Base-by-base conservation (phyloP, 2,888 invertebrate species). In the Epinotia ramella region DNA sequence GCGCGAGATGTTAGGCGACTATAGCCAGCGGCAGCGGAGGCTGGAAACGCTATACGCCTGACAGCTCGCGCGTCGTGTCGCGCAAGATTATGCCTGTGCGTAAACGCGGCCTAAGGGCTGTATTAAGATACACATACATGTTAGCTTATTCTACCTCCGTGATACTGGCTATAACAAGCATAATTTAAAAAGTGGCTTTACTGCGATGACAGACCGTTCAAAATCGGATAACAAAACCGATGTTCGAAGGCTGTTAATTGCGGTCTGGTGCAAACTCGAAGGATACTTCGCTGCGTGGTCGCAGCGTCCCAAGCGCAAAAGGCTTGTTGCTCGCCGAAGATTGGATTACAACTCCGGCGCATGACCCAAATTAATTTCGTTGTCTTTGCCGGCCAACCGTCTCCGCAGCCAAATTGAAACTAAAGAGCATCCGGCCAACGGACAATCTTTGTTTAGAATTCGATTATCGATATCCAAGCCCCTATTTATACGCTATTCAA, bases 331-430 rank as follows among this genome's bases (percentile, higher is more conserved):
- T 80, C 78, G 82, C 81, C 80, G 78, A 81, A 68, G 86, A 93
- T 93, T 93, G 88, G 88, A 91, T 93, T 93, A 93, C 84, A 87
- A 86, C 88, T 83, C 79, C 81, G 87, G 89, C 88, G 89, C 87
- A 92, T 91, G 90, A 87, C 88, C 89, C 83, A 88, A 90, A 93
- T 93, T 93, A 94, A 93, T 91, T 91, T 93, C 89, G 91, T 93
- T 92, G 91, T 91, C 87, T 92, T 90, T 90, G 92, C 89, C 87
- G 80, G 78, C 80, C 73, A 73, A 79, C 81, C 82, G 78, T 82
- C 84, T 83, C 80, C 79, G 44, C 80, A 80, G 81, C 84, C 84
- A 83, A 86, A 88, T 83, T 84, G 84, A 87, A 86, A 87, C 90
- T 89, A 89, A 91, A 90, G 88, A 88, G 85, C 89, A 87, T 87